Conservation (phyloP, 2,797 vertebrate species). For the Circus cinereus region DNA sequence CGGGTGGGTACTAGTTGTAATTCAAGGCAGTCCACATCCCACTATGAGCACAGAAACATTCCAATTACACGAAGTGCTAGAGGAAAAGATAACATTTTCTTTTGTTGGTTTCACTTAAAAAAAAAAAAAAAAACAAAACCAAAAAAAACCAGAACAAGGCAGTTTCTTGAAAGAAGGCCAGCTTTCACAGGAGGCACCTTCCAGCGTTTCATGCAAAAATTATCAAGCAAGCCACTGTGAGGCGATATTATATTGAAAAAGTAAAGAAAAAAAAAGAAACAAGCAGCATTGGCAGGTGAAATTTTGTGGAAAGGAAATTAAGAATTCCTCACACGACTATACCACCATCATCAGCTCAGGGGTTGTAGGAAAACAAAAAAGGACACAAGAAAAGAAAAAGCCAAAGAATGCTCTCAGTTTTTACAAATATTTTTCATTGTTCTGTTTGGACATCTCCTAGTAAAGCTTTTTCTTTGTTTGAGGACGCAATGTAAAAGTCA, state of each 20-base stretch:
- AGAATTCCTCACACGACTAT: not conserved
- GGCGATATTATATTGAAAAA: constrained; percentile 30
- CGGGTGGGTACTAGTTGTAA: not conserved
- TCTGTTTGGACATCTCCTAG: not conserved
- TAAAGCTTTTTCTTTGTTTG: not conserved
- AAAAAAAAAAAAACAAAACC: no score
- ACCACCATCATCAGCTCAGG: not conserved
- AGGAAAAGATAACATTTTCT: constrained; percentile 32
- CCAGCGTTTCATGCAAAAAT: constrained; percentile 2
- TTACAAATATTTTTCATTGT: not conserved
- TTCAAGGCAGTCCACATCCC: not conserved
- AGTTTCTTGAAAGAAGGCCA: constrained; percentile 19
- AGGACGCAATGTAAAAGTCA: not conserved
- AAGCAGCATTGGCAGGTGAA: not conserved
- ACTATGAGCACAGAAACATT: not conserved
- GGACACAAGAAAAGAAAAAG: not conserved
- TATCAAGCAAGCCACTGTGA: constrained; percentile 45
- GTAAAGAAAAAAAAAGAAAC: not conserved
- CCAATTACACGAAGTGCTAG: not conserved
- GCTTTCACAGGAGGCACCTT: not conserved
- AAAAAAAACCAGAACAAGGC: not conserved
- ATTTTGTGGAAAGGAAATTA: not conserved
- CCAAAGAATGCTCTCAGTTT: not conserved
- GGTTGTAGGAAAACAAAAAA: not conserved
- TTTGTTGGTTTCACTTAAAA: not conserved